These are phyloP conservation scores for Beaufortia kweichowensis DNA, from an alignment of 2,113 vertebrate species.

Conservation along the genomic window DNA sequence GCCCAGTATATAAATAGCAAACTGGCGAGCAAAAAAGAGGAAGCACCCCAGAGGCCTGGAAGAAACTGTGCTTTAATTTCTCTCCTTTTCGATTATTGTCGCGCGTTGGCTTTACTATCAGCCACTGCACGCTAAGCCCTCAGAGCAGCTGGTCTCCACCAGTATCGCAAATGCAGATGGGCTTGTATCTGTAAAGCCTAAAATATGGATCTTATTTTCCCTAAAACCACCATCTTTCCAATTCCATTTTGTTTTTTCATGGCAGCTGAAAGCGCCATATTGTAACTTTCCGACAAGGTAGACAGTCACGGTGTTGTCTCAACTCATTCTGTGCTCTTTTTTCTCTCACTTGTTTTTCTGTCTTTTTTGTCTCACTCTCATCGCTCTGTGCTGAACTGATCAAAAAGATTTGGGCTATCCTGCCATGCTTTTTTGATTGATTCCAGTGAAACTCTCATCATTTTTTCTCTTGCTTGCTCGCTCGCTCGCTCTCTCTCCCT, in stretches of 20 bases:
- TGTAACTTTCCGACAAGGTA: conserved; percentile 45
- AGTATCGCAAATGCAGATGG: conserved; percentile 34
- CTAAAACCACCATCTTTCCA: conserved; percentile 39
- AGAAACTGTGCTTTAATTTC: conserved; percentile 35
- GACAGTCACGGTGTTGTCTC: conserved; percentile 42
- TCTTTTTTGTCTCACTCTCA: conserved; percentile 49
- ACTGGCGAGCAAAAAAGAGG: conserved; percentile 9
- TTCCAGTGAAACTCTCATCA: conserved; percentile 61
- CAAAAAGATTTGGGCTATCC: conserved; percentile 68
- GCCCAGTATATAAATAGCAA: conserved; percentile 37
- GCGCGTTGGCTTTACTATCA: conserved; percentile 42
- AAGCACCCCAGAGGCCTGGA: conserved; percentile 29
- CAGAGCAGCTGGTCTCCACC: conserved; percentile 12
- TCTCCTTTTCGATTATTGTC: conserved; percentile 41
- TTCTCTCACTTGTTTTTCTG: conserved; percentile 22
- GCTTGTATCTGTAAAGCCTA: conserved; percentile 45
- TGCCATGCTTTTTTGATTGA: conserved; percentile 63
- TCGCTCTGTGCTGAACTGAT: conserved; percentile 67
- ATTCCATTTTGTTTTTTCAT: conserved; percentile 37
- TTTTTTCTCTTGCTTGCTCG: conserved; percentile 40
- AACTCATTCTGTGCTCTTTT: conserved; percentile 15
- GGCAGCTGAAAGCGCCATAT: conserved; percentile 49
- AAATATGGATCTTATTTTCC: conserved; percentile 32
- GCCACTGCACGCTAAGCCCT: conserved; percentile 35
- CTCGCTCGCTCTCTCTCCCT: conserved; percentile 10